Base-by-base conservation (phyloP, 2,113 vertebrate species). In the Lepisosteus oculatus region DNA sequence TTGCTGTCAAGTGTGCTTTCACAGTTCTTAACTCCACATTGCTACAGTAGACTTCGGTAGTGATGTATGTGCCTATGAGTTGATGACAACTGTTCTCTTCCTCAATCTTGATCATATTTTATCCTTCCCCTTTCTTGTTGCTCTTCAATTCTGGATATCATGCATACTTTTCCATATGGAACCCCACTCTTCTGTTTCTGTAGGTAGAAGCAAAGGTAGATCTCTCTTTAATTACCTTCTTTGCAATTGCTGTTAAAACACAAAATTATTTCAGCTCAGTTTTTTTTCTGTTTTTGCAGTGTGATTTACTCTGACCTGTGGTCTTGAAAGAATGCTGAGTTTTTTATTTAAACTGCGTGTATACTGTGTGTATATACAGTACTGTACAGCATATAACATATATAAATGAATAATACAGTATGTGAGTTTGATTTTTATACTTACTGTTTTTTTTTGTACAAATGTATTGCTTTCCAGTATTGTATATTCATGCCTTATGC, bases 141-240 rank as follows among this genome's bases (percentile, higher is more conserved):
- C 79, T 88, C 70, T 65, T 84, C 73, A 78, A 0, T 81, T 87
- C 75, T 63, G 93, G 90, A 94, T 83, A 86, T 68, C 71, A 70
- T 85, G 79, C 81, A 80, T 84, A 79, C 73, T 91, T 76, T 77
- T 79, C 81, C 83, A 82, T 88, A 83, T 55, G 80, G 88, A 85
- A 89, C 0, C 65, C 85, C 76, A 83, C 82, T 77, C 88, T 88
- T 29, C 90, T 92, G 78, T 91, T 77, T 90, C 84, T 92, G 78
- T 94, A 98, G 97, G 95, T 94, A 97, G 96, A 94, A 95, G 95
- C 91, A 98, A 98, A 98, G 97, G 96, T 98, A 98, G 91, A 92
- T 84, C 74, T n/a, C 65, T 77, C 41, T 89, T 89, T 86, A 85
- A 73, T 4, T 79, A 56, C 80, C 87, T 91, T 93, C 74, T 85